These are phyloP conservation scores for Anableps anableps DNA, from an alignment of 2,797 vertebrate species.

Conservation along the genomic window DNA sequence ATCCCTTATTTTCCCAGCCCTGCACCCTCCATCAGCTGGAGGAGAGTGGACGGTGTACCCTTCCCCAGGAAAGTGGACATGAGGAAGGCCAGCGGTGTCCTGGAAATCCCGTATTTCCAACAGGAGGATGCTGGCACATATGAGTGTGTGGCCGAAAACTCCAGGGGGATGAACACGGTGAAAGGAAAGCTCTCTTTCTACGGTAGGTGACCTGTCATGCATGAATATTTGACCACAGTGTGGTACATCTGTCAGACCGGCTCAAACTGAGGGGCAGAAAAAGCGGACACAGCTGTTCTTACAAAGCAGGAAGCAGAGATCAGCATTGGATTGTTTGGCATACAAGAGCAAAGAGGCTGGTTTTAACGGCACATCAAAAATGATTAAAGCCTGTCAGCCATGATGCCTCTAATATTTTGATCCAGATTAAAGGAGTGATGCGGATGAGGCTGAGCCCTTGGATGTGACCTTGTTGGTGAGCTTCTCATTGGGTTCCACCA, in stretches of 20 bases:
- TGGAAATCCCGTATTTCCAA: slow-evolving; percentile 98
- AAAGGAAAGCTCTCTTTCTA: slow-evolving; percentile 95
- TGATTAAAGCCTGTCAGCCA: slow-evolving; percentile 79
- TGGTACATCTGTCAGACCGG: slow-evolving; percentile 69
- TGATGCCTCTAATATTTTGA: slow-evolving; percentile 81
- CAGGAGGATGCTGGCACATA: slow-evolving; percentile 92
- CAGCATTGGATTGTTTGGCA: slow-evolving; percentile 18
- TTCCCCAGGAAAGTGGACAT: slow-evolving; percentile 91
- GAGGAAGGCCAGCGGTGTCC: slow-evolving; percentile 88
- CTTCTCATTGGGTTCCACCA: slow-evolving; percentile 73
- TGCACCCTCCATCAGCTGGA: slow-evolving; percentile 92
- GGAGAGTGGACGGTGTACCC: slow-evolving; percentile 86
- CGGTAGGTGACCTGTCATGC: slow-evolving; percentile 81
- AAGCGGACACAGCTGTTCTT: slow-evolving; percentile 44
- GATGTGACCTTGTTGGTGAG: slow-evolving; percentile 74
- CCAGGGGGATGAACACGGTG: slow-evolving; percentile 91
- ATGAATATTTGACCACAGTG: slow-evolving; percentile 73
- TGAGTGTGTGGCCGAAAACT: slow-evolving; percentile 95
- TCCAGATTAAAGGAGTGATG: slow-evolving; percentile 82
- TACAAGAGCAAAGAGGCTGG: slow-evolving; percentile 31
- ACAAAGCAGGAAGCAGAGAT: slow-evolving; percentile 30
- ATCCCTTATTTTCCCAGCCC: slow-evolving; percentile 80
- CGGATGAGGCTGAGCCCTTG: slow-evolving; percentile 77
- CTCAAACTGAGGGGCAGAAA: slow-evolving; percentile 63
- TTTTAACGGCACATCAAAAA: slow-evolving; percentile 76